Base-by-base conservation (phyloP, 2,113 vertebrate species). In the Probosciger aterrimus region DNA sequence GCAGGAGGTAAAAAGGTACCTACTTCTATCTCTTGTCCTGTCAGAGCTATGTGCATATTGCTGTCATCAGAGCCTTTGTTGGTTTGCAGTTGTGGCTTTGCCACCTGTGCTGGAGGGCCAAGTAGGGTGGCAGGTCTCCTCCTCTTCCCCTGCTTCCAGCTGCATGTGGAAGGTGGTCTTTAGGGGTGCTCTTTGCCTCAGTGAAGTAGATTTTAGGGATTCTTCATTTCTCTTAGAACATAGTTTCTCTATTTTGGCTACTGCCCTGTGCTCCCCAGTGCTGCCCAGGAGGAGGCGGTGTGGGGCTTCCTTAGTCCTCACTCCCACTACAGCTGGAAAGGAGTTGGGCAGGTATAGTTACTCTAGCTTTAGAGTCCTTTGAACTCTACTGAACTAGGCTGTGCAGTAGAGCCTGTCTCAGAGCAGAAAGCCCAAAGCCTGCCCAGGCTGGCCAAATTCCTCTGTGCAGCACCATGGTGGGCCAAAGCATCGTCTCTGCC, bases 391-490 rank as follows among this genome's bases (percentile, higher is more conserved):
- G 33, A 35, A 23, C 57, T 23, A 59, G 57, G 57, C 33, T 80
- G 43, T 44, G 57, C 20, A 50, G 35, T 30, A 50, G 33, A 37
- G 22, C 30, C 55, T 41, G 7, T 52, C 6, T 9, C 73, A 35
- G 13, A 43, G 37, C 41, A 86, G 59, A 86, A 43, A 67, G 39
- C 16, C 22, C 39, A 20, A 37, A 60, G 35, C 24, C 41, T 82
- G 57, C 41, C 25, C 0, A 0, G 35, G 16, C 28, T 46, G 71
- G 59, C 57, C 28, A 25, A 2, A 23, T 41, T 63, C n/a, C 20
- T 71, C n/a, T 9, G 0, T 33, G 41, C 9, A 30, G 60, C 60
- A 41, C n/a, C 3, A 0, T 9, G 62, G 15, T 28, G 23, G 25
- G 30, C 47, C 82, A 76, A 63, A 53, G 8, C 35, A 15, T 7